These are phyloP conservation scores for Macquaria ambigua DNA, from an alignment of 2,113 vertebrate genomes.

Conservation along the genomic window DNA sequence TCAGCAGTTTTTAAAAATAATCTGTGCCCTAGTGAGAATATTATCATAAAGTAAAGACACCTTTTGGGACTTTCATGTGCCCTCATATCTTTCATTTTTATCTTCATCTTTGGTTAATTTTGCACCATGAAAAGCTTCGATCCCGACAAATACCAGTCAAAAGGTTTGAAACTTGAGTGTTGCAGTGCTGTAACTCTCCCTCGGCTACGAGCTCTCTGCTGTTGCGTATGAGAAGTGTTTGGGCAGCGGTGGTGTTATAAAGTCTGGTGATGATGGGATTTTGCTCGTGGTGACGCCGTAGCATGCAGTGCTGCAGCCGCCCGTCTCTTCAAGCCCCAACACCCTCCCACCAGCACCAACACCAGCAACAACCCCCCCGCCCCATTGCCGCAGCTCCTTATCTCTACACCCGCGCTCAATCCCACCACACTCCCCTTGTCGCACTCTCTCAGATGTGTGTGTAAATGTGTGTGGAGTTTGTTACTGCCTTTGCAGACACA, in stretches of 20 bases:
- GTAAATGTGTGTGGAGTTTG: slow-evolving; percentile 43
- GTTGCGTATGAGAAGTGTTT: slow-evolving; percentile 16
- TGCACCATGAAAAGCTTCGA: neutral
- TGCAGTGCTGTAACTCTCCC: slow-evolving; percentile 48
- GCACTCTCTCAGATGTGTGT: slow-evolving; percentile 53
- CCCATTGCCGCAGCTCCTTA: slow-evolving; percentile 80
- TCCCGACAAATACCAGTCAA: neutral
- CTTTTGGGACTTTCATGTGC: slow-evolving; percentile 1
- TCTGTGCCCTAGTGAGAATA: neutral
- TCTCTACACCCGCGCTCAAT: slow-evolving; percentile 74
- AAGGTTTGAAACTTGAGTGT: slow-evolving; percentile 44
- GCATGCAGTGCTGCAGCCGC: slow-evolving; percentile 69
- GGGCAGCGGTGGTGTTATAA: slow-evolving; percentile 7
- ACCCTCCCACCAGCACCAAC: slow-evolving; percentile 56
- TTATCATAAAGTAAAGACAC: slow-evolving; percentile 6
- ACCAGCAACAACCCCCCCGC: slow-evolving; percentile 52
- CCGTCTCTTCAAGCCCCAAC: slow-evolving; percentile 65
- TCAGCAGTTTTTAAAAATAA: slow-evolving; percentile 56
- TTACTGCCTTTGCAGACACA: slow-evolving; percentile 50
- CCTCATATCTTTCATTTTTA: neutral
- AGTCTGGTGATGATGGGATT: slow-evolving; percentile 26
- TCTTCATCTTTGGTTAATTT: neutral
- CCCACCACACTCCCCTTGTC: slow-evolving; percentile 52
- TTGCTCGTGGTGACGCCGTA: slow-evolving; percentile 41
- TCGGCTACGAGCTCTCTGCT: slow-evolving; percentile 4